A percentile compares a stretch with the other conserved stretches of the same genome.
Evolutionary conservation across 2,888 invertebrate genomes (phyloP).

Genomic region (Dichetophora obliterata): DNA sequence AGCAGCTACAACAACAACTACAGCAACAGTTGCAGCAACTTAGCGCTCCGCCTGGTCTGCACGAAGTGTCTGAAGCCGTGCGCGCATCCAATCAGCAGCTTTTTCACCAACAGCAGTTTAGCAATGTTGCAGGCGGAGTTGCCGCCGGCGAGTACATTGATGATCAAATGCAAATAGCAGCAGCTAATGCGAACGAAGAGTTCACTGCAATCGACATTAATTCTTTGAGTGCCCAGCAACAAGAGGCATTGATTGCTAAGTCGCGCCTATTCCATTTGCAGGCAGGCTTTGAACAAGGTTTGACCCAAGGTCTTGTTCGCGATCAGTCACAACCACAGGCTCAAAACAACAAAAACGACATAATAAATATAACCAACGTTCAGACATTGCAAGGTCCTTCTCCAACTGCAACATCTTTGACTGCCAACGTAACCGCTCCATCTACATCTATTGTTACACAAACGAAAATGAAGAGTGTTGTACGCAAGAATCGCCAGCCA

Average conservation of each 20-base stretch:
- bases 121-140: slow-evolving; percentile 52
- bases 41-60: slow-evolving; percentile 71
- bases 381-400: slow-evolving; percentile 30
- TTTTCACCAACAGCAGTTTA: slow-evolving; percentile 66
- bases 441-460: slow-evolving; percentile 21
- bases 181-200: slow-evolving; percentile 60
- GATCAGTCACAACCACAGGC: slow-evolving; percentile 49
- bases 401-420: background rate
- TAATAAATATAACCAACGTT: slow-evolving; percentile 30
- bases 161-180: slow-evolving; percentile 62
- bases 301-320: slow-evolving; percentile 55
- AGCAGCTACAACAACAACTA: slow-evolving; percentile 69
- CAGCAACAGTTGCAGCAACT: slow-evolving; percentile 69
- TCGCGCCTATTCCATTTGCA: slow-evolving; percentile 68
- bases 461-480: slow-evolving; percentile 59
- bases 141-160: slow-evolving; percentile 62
- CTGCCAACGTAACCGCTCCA: background rate
- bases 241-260: slow-evolving; percentile 69
- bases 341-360: slow-evolving; percentile 49
- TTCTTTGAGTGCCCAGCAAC: slow-evolving; percentile 67
- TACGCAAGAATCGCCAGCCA: slow-evolving; percentile 67
- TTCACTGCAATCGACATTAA: slow-evolving; percentile 67
- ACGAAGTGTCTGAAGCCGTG: slow-evolving; percentile 75
- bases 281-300: slow-evolving; percentile 68
- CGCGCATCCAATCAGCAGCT: slow-evolving; percentile 72